Evolutionary conservation across 2,797 vertebrate species (phyloP).

Genomic region (Heterohyrax brucei): DNA sequence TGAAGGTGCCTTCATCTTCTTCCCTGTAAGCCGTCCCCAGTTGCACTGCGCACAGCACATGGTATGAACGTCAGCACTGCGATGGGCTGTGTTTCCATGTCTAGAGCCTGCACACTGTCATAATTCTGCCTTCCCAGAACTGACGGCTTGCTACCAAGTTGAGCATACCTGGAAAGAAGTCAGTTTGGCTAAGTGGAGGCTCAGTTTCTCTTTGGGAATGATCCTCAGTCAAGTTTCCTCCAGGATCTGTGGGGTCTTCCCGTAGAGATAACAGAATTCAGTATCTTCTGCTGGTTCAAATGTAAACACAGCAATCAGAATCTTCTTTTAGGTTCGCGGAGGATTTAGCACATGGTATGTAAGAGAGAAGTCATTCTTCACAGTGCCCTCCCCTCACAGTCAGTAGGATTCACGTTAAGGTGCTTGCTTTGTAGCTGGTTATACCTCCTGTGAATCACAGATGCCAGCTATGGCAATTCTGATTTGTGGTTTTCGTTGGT

Average conservation of each 20-base stretch:
- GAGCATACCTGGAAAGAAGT: slow-evolving; percentile 80
- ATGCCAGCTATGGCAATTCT: not conserved
- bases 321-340: not conserved
- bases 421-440: not conserved
- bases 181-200: slow-evolving; percentile 76
- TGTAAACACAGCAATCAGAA: slow-evolving; percentile 13
- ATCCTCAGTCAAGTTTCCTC: slow-evolving; percentile 64
- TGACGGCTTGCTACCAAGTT: slow-evolving; percentile 77
- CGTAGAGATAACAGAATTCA: slow-evolving; percentile 47
- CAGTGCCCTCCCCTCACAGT: not conserved
- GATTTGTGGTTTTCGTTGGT: not conserved
- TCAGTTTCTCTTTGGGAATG: slow-evolving; percentile 68
- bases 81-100: slow-evolving; percentile 54
- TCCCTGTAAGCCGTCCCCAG: slow-evolving; percentile 54
- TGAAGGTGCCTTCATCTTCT: slow-evolving; percentile 71
- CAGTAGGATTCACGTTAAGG: not conserved
- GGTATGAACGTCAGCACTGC: slow-evolving; percentile 69
- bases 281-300: slow-evolving; percentile 51
- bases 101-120: slow-evolving; percentile 77
- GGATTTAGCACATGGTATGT: not conserved
- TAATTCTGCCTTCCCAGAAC: slow-evolving; percentile 63
- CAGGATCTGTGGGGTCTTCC: slow-evolving; percentile 53
- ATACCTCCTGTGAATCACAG: not conserved
- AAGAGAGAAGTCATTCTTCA: not conserved
- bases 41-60: not conserved